Evolutionary conservation across 2,113 vertebrate species (phyloP), one percentile per base, ranked within the genome.

Genomic region (Pseudois nayaur): DNA sequence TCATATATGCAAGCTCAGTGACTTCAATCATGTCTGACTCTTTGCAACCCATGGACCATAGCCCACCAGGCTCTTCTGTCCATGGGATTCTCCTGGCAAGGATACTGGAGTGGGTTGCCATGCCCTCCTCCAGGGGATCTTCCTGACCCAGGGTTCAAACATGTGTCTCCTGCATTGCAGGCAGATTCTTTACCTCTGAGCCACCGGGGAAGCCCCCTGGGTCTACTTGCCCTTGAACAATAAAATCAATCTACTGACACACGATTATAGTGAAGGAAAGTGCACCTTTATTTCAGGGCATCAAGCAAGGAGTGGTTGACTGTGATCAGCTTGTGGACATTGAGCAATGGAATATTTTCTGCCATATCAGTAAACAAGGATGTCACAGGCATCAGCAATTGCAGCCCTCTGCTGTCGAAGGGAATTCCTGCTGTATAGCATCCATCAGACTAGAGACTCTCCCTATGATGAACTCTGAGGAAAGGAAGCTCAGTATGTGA

Each of bases 121-220:
- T 23, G 10, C 67, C 67, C 5, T 40, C 5, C 36, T 74, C 21
- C 36, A 74, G 36, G 36, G 67, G 67, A 74, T 74, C 36, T 74
- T 40, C 5, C 10, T 0, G 0, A 40, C 19, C 1, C 10, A 74
- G 36, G 19, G 36, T 25, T 74, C 67, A 40, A 74, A 40, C 36
- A 19, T 74, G 36, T 74, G n/a, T 40, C 67, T 74, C 67, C 10
- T 3, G n/a, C n/a, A 74, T 3, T 23, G 67, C 10, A 74, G 19
- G 19, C 67, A 74, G n/a, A 74, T 74, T 40, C 67, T 74, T 40
- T 74, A 40, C 67, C 19, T 40, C 19, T 74, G 67, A 74, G 36
- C 67, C 36, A 23, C 67, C 3, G 0, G 67, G 19, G 19, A 23
- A 74, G 67, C 5, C 19, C 5, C 67, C 36, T 12, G 67, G 36